Evolutionary conservation across 2,113 vertebrate species (phyloP).

Genomic region (Tylochromis polylepis): DNA sequence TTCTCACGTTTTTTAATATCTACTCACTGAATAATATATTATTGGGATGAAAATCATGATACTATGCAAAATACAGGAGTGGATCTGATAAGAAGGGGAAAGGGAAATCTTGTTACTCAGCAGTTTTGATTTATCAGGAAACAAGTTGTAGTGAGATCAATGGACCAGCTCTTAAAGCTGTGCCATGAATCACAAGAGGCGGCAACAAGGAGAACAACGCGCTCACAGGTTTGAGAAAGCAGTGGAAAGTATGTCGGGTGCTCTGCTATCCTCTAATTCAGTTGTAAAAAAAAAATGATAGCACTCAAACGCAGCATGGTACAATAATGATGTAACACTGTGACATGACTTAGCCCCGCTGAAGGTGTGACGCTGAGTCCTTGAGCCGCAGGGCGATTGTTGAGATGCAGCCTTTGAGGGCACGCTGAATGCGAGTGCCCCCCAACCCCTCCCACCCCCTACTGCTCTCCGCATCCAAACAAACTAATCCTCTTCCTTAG

Average conservation of each 20-base stretch:
- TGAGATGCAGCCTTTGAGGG: conserved; percentile 35
- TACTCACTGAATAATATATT: conserved; percentile 56
- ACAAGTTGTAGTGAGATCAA: conserved; percentile 44
- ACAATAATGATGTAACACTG: conserved; percentile 48
- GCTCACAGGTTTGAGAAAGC: conserved; percentile 22
- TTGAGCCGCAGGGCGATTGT: conserved; percentile 44
- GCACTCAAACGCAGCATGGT: conserved; percentile 31
- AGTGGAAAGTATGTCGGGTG: background rate
- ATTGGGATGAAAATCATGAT: conserved; percentile 47
- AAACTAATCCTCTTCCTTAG: conserved; percentile 61
- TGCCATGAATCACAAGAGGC: conserved; percentile 41
- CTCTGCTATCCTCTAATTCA: conserved; percentile 26
- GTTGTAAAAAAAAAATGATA: conserved; percentile 30
- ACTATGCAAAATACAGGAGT: conserved; percentile 34
- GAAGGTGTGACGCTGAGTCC: conserved; percentile 32
- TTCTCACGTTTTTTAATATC: conserved; percentile 26
- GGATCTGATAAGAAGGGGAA: conserved; percentile 32
- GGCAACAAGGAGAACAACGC: conserved; percentile 30
- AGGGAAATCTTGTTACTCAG: conserved; percentile 35
- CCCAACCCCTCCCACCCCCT: background rate
- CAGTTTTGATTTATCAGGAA: conserved; percentile 46
- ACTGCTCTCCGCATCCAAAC: conserved; percentile 7
- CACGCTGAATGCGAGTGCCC: conserved; percentile 5
- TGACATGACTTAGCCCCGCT: conserved; percentile 40
- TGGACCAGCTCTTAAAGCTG: conserved; percentile 27